Base-by-base conservation (phyloP, 2,113 vertebrate species). In the Xyliphius kryptos region DNA sequence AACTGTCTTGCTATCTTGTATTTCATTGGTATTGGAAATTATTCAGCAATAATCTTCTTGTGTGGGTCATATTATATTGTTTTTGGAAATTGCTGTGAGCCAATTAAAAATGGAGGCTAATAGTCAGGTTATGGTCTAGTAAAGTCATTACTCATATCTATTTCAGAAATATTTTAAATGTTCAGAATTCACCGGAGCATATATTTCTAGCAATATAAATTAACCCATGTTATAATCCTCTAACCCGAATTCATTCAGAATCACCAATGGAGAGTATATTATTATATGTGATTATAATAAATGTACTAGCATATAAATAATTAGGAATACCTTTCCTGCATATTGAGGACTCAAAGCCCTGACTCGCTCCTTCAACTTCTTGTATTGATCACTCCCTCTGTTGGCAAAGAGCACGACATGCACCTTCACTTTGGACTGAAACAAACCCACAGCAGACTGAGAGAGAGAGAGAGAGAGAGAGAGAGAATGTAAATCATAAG, bases 371-470 rank as follows among this genome's bases (percentile, higher is more conserved):
- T 85, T 75, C 43, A 77, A 85, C 56, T 87, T 79, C 0, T 74
- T 69, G 41, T 86, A 88, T 4, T 88, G 77, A 15, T 84, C 67
- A 26, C 80, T 90, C 36, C 79, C 82, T 56, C 88, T 92, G 79
- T 89, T 89, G 67, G 82, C 85, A 17, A 99, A 82, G 55, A 98
- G 84, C 61, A 99, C 81, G 6, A 98, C 85, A 68, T 99, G 91
- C 20, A 85, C 64, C 66, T 84, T 77, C 65, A 97, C 75, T 0
- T 79, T 69, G 1, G 91, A 90, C 50, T 88, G 84, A 76, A 97
- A 92, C 65, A 98, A 77, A 49, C 94, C 93, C 67, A 91, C 50
- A 3, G 81, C 83, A 16, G 88, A 87, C 93, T 98, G 82, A 47
- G 70, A 61, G 70, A 14, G 41, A 77, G 40, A 71, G 11, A 58